phyloP scores from a whole-genome alignment of 1,140 invertebrate species.

The Ylistrum balloti region DNA sequence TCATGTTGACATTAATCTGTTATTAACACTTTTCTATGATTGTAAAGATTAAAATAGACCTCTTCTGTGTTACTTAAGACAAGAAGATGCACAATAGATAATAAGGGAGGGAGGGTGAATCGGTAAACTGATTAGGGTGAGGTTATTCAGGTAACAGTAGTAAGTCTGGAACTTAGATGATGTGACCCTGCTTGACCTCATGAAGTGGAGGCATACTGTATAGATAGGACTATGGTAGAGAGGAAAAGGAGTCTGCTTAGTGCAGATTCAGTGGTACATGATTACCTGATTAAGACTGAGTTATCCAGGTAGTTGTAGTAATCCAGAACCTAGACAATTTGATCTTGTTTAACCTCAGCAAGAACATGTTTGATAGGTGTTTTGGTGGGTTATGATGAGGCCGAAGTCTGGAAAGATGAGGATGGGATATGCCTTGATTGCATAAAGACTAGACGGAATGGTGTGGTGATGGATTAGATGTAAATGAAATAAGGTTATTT shows the following conservation, averaged over 20 bases:
- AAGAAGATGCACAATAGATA: neutral
- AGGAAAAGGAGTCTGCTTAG: neutral
- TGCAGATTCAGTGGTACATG: neutral
- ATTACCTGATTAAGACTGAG: neutral
- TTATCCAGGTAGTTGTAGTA: slow-evolving; percentile 16
- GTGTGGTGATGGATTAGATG: neutral
- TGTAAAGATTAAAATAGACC: neutral
- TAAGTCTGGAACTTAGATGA: slow-evolving; percentile 27
- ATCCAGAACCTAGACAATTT: neutral
- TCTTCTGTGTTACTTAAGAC: neutral
- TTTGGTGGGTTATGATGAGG: slow-evolving; percentile 17
- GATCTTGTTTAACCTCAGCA: neutral
- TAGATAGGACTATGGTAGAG: neutral
- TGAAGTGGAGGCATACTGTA: slow-evolving; percentile 15
- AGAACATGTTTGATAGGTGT: neutral
- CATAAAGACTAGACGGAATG: neutral
- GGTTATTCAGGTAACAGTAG: slow-evolving; percentile 28
- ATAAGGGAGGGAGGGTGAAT: neutral
- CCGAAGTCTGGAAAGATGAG: neutral
- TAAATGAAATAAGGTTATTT: neutral
- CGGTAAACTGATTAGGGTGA: slow-evolving; percentile 11
- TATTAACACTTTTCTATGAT: neutral
- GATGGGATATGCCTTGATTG: neutral
- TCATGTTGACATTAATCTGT: neutral
- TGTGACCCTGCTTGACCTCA: slow-evolving; percentile 16